Evolutionary conservation across 2,113 vertebrate species (phyloP).

Genomic region (Anguilla rostrata): DNA sequence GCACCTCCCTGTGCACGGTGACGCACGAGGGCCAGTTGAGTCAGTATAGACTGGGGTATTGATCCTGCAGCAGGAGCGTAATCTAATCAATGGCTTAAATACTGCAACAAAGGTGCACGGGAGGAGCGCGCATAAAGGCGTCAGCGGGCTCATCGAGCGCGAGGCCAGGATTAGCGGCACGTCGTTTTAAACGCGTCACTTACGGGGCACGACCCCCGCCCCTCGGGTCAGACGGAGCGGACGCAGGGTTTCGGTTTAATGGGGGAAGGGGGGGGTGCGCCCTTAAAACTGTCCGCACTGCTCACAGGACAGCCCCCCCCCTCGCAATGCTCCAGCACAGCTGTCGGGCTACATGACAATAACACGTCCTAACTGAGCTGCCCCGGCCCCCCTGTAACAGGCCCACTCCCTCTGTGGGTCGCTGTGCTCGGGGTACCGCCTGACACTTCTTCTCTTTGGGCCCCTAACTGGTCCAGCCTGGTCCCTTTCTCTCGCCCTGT

Average conservation of each 20-base stretch:
- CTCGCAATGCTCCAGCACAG: too few relatives aligned
- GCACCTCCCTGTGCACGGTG: neutral
- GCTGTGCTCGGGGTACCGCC: slow-evolving; percentile 56
- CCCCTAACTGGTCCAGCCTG: slow-evolving; percentile 56
- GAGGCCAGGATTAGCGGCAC: neutral
- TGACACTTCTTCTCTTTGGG: slow-evolving; percentile 62
- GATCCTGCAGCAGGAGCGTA: neutral
- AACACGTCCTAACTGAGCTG: too few relatives aligned
- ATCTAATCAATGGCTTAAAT: slow-evolving; percentile 9
- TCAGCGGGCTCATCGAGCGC: slow-evolving; percentile 33
- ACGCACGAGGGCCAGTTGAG: neutral
- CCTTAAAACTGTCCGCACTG: too few relatives aligned
- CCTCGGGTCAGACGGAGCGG: too few relatives aligned
- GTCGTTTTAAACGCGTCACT: too few relatives aligned
- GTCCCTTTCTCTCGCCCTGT: slow-evolving; percentile 34
- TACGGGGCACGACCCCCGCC: too few relatives aligned
- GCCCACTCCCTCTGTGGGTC: slow-evolving; percentile 40
- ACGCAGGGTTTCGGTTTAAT: too few relatives aligned
- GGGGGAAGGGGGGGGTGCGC: too few relatives aligned
- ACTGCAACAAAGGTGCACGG: slow-evolving; percentile 11
- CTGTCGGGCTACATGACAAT: too few relatives aligned
- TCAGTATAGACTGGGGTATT: neutral
- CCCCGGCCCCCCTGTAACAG: neutral
- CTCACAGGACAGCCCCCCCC: too few relatives aligned
- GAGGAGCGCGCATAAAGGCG: slow-evolving; percentile 11